Evolutionary conservation across 92 coral and sea anemone species (phyloP).

Genomic region (Zoanthus solanderi): DNA sequence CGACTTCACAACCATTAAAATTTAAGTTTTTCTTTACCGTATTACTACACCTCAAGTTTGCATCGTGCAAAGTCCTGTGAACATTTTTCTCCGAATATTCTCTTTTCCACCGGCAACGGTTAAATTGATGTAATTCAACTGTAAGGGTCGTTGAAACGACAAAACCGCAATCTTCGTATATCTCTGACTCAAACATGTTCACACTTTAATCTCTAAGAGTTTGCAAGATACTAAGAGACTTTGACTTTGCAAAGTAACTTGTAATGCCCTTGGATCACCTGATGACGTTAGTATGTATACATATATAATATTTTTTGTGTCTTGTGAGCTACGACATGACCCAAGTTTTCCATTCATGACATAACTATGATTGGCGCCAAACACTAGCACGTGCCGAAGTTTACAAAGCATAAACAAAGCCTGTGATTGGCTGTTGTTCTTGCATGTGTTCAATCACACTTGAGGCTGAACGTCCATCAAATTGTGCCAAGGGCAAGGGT

Average conservation of each 20-base stretch:
- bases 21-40: not conserved
- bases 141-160: conserved; percentile 22
- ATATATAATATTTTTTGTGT: not conserved
- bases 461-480: not conserved
- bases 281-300: not conserved
- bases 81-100: conserved; percentile 1
- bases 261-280: not conserved
- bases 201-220: not conserved
- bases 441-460: not conserved
- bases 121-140: conserved; percentile 40
- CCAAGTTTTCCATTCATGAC: not conserved
- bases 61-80: conserved; percentile 27
- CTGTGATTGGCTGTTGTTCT: not conserved
- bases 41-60: conserved; percentile 1
- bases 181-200: conserved; percentile 32
- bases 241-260: conserved; percentile 14
- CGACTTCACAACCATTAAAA: conserved; percentile 39
- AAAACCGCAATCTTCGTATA: conserved; percentile 46
- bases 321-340: not conserved
- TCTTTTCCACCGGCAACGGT: conserved; percentile 56
- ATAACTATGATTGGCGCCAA: conserved; percentile 3
- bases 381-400: not conserved
- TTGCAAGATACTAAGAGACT: not conserved
- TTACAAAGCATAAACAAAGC: not conserved
- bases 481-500: too few species aligned